phyloP scores from a whole-genome alignment of 2,888 invertebrate species.

The Siphlonurus alternatus region DNA sequence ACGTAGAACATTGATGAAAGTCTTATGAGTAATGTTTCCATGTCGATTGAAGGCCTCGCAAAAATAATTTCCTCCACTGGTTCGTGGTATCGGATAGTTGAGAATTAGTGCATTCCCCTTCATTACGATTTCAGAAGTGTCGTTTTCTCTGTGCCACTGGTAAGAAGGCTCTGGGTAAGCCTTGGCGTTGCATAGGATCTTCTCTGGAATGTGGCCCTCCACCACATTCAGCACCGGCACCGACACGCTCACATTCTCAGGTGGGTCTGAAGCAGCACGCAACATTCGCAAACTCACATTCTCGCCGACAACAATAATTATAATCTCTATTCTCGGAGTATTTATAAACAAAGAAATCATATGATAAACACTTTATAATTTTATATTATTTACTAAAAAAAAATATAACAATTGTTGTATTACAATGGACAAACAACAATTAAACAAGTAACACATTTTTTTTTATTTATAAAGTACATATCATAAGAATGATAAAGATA shows the following conservation, averaged over 20 bases:
- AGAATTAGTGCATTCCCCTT: conserved; percentile 37
- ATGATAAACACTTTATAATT: too few relatives aligned
- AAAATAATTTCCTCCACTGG: conserved; percentile 57
- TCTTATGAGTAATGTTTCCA: conserved; percentile 49
- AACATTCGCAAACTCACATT: neutral
- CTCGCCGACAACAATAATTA: neutral
- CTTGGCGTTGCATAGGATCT: conserved; percentile 38
- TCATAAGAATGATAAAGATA: neutral
- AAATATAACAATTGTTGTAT: too few relatives aligned
- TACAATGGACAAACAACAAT: too few relatives aligned
- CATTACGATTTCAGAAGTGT: conserved; percentile 22
- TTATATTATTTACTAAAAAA: too few relatives aligned
- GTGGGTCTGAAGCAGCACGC: conserved; percentile 40
- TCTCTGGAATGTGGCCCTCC: conserved; percentile 36
- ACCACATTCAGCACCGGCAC: conserved; percentile 33
- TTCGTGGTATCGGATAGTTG: conserved; percentile 46
- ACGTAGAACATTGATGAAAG: conserved; percentile 70
- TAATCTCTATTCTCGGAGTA: too few relatives aligned
- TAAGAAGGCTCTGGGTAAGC: conserved; percentile 56
- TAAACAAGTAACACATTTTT: too few relatives aligned
- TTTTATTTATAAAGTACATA: neutral
- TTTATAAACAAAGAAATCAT: too few relatives aligned
- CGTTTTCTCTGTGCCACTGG: conserved; percentile 48
- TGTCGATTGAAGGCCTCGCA: conserved; percentile 52
- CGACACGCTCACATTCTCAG: conserved; percentile 68